Conservation (phyloP, 2,888 invertebrate genomes). For the Heptascelio sp. region DNA sequence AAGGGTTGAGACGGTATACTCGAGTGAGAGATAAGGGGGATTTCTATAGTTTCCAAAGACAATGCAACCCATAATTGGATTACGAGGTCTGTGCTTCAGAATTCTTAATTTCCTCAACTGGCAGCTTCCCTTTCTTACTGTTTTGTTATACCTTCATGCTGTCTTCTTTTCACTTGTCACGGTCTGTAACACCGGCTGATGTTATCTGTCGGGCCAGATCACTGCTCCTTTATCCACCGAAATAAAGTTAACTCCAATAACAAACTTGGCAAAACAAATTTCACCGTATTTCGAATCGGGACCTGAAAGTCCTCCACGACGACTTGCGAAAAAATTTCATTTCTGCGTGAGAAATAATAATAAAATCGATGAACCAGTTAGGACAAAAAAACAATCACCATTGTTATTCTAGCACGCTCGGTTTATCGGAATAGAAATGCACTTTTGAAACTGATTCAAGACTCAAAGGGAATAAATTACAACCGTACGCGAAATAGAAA, state of each 20-base stretch:
- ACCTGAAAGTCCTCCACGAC: slow-evolving; percentile 21
- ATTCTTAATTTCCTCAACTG: slow-evolving; percentile 79
- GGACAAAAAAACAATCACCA: slow-evolving; percentile 48
- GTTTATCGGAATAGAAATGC: slow-evolving; percentile 40
- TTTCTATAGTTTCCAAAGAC: slow-evolving; percentile 79
- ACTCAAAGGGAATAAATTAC: slow-evolving; percentile 33
- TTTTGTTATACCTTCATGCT: slow-evolving; percentile 48
- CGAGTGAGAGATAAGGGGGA: slow-evolving; percentile 76
- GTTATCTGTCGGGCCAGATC: slow-evolving; percentile 36
- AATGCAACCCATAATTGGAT: slow-evolving; percentile 81
- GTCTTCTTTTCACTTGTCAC: slow-evolving; percentile 69
- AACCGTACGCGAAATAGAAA: slow-evolving; percentile 6
- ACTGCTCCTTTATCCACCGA: slow-evolving; percentile 49
- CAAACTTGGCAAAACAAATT: slow-evolving; percentile 61
- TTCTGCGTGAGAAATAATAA: background rate
- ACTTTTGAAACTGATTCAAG: slow-evolving; percentile 36
- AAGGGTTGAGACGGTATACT: slow-evolving; percentile 47
- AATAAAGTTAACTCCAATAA: slow-evolving; percentile 63
- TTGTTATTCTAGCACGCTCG: too few relatives aligned
- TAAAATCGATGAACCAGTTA: slow-evolving; percentile 16
- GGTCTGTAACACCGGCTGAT: slow-evolving; percentile 60
- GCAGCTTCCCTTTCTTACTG: slow-evolving; percentile 55
- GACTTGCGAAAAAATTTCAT: background rate
- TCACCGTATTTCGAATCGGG: slow-evolving; percentile 45
- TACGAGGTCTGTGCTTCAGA: slow-evolving; percentile 77